Base-by-base conservation (phyloP, 1,140 invertebrate species). In the Bombus affinis region DNA sequence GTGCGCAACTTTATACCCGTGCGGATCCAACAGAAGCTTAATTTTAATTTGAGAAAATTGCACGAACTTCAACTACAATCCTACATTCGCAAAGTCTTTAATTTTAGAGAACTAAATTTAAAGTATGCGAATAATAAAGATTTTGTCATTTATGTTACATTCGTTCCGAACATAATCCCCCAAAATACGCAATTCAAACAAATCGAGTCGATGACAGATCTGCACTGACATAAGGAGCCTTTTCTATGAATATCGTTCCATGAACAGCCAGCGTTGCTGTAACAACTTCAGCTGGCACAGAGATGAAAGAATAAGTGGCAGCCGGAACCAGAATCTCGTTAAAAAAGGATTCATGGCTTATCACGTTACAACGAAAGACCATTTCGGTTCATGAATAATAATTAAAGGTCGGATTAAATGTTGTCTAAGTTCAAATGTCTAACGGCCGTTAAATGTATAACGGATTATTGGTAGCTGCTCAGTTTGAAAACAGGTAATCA, bases 361-460 rank as follows among this genome's bases (percentile, higher is more conserved):
- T 84, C 83, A 22, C 25, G 6, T 79, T 70, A 84, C 66, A 62
- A 8, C 53, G 68, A 53, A 80, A 79, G 53, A 35, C 53, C 68
- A 79, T 79, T 79, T 66, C 22, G 3, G n/a, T 28, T 53, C 32
- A 62, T 84, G 76, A 80, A 84, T 80, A 84, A 84, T 80, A 79
- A 84, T 79, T 71, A 47, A 79, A 62, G 66, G 65, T 79, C 25
- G 44, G 66, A 71, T 72, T 59, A 72, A 84, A 84, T 12, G 25
- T 79, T 71, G 53, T 25, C 47, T 4, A 39, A 53, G 83, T 71
- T 59, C 22, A 12, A 57, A n/a, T 35, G 32, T 62, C 53, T 53
- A 68, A 59, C 66, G 25, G 22, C 10, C 47, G 44, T 28, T 47
- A 42, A 62, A 81, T 81, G 44, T 65, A 74, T 53, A 85, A 68